Evolutionary conservation across 2,888 invertebrate species (phyloP).

Genomic region (Brachyptera putata): DNA sequence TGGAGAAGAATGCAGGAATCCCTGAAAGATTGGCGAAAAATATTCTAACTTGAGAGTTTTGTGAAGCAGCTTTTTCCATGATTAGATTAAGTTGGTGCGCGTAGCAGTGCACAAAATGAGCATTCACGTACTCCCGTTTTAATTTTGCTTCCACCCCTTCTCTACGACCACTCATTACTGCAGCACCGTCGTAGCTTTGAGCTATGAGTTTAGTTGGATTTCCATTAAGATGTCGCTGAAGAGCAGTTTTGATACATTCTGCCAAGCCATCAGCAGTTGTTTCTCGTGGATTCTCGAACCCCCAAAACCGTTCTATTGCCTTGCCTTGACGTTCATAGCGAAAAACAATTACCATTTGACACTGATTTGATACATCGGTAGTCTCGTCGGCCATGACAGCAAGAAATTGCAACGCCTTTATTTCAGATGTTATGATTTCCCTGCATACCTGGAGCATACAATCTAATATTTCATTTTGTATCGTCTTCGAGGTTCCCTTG

Average conservation of each 20-base stretch:
- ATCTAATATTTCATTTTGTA: conserved; percentile 35
- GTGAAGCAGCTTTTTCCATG: conserved; percentile 35
- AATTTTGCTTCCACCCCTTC: conserved; percentile 38
- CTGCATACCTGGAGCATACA: conserved; percentile 38
- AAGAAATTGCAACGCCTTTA: conserved; percentile 34
- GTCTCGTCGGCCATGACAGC: conserved; percentile 39
- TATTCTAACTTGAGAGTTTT: conserved; percentile 36
- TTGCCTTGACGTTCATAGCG: conserved; percentile 36
- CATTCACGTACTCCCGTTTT: conserved; percentile 34
- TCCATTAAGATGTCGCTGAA: conserved; percentile 24
- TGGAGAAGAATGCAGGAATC: conserved; percentile 37
- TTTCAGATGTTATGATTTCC: conserved; percentile 37
- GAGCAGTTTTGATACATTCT: conserved; percentile 29
- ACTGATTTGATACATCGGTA: conserved; percentile 36
- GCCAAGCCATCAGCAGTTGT: conserved; percentile 32
- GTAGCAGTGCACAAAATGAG: conserved; percentile 37
- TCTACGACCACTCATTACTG: conserved; percentile 35
- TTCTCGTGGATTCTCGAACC: conserved; percentile 34
- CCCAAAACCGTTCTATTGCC: conserved; percentile 38
- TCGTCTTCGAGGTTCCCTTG: conserved; percentile 38
- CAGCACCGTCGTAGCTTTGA: conserved; percentile 39
- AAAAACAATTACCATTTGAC: conserved; percentile 37
- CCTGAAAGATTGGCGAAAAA: conserved; percentile 38
- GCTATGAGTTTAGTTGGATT: conserved; percentile 35
- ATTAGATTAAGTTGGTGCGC: conserved; percentile 36